Evolutionary conservation across 2,888 invertebrate species (phyloP).

Genomic region (Netelia inedita): DNA sequence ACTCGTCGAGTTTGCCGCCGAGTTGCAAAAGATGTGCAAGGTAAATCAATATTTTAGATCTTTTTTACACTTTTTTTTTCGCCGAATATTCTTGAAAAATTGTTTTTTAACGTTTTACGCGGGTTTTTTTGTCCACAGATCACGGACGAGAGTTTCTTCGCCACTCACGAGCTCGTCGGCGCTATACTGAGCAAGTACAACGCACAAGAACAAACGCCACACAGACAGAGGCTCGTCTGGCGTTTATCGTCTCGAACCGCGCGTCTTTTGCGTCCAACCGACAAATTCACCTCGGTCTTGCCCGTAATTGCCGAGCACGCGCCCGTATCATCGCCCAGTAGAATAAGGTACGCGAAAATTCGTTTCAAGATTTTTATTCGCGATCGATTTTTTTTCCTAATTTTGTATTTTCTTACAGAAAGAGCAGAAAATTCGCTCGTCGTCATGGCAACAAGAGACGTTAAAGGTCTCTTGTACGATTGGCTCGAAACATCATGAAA

Average conservation of each 20-base stretch:
- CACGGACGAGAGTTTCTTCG: constrained; percentile 88
- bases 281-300: constrained; percentile 90
- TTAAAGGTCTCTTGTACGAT: constrained; percentile 70
- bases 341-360: constrained; percentile 78
- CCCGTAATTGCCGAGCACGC: constrained; percentile 91
- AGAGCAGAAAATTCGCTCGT: constrained; percentile 82
- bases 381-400: not conserved
- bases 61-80: constrained; percentile 21
- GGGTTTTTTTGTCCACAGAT: constrained; percentile 86
- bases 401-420: constrained; percentile 73
- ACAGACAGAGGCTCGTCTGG: constrained; percentile 92
- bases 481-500: constrained; percentile 31
- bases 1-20: constrained; percentile 90
- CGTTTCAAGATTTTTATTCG: not conserved
- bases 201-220: constrained; percentile 89
- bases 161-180: constrained; percentile 88
- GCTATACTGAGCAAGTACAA: constrained; percentile 90
- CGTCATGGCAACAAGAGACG: constrained; percentile 83
- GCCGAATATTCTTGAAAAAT: constrained; percentile 13
- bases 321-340: constrained; percentile 83
- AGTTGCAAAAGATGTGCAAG: constrained; percentile 90
- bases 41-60: constrained; percentile 84
- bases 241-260: constrained; percentile 91
- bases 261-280: constrained; percentile 90
- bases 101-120: constrained; percentile 47